Percentiles rank a stretch among this genome's conserved stretches.
These are phyloP conservation scores for Macropodus opercularis DNA, from an alignment of 2,797 vertebrate genomes.

Conservation along the genomic window DNA sequence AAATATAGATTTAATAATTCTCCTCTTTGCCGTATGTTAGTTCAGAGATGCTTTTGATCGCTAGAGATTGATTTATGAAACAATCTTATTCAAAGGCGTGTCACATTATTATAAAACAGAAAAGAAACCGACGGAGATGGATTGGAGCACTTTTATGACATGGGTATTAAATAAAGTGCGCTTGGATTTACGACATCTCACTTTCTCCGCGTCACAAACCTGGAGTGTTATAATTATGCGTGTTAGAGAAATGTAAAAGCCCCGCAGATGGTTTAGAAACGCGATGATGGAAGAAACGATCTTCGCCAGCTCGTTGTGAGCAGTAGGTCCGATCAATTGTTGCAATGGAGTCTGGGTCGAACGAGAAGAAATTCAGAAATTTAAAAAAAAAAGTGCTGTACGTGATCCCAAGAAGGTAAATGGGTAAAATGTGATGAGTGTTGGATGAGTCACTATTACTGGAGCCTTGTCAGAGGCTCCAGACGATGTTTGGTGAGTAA, in stretches of 20 bases:
- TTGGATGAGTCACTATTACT: slow-evolving; percentile 68
- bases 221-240: slow-evolving; percentile 55
- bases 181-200: slow-evolving; percentile 62
- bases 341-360: too few relatives aligned
- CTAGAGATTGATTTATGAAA: slow-evolving; percentile 12
- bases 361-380: slow-evolving; percentile 29
- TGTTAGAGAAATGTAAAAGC: slow-evolving; percentile 54
- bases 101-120: slow-evolving; percentile 37
- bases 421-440: slow-evolving; percentile 41
- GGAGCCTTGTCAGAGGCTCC: slow-evolving; percentile 48
- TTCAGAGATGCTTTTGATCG: slow-evolving; percentile 15
- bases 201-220: slow-evolving; percentile 39
- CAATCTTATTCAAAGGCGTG: slow-evolving; percentile 15
- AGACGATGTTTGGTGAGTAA: slow-evolving; percentile 54
- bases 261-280: slow-evolving; percentile 67
- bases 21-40: background rate
- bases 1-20: slow-evolving; percentile 9
- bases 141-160: slow-evolving; percentile 29
- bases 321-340: slow-evolving; percentile 69
- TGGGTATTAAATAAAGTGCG: slow-evolving; percentile 32
- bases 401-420: slow-evolving; percentile 41
- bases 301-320: slow-evolving; percentile 58
- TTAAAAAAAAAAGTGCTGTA: slow-evolving; percentile 49
- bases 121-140: slow-evolving; percentile 23
- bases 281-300: slow-evolving; percentile 61